phyloP scores from a whole-genome alignment of 2,113 vertebrate genomes.

The Blennius ocellaris region DNA sequence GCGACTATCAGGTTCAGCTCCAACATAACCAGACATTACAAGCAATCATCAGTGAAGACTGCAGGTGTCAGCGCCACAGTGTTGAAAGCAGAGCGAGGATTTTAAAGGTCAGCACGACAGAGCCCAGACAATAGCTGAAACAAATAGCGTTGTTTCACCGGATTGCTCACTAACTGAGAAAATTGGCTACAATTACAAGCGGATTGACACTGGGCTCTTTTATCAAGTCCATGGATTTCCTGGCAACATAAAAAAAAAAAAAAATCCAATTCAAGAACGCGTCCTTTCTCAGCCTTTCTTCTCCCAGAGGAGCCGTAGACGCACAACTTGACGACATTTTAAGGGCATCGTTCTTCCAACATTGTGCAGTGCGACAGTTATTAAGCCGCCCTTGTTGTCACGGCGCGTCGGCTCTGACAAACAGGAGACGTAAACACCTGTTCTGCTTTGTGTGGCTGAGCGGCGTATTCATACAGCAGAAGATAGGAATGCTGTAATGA shows the following conservation, averaged over 20 bases:
- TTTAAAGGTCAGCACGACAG: conserved; percentile 63
- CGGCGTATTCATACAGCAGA: conserved; percentile 8
- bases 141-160: conserved; percentile 43
- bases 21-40: conserved; percentile 20
- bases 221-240: conserved; percentile 45
- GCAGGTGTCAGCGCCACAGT: conserved; percentile 33
- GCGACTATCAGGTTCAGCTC: conserved; percentile 15
- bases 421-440: conserved; percentile 18
- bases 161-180: conserved; percentile 49
- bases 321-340: conserved; percentile 21
- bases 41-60: conserved; percentile 35
- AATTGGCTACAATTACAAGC: conserved; percentile 61
- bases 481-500: conserved; percentile 8
- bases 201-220: conserved; percentile 30
- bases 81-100: conserved; percentile 37
- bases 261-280: conserved; percentile 18
- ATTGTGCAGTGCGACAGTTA: background rate
- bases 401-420: background rate
- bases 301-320: background rate
- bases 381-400: background rate
- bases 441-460: conserved; percentile 6
- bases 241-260: conserved; percentile 22
- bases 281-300: background rate
- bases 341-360: conserved; percentile 9
- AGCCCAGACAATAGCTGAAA: conserved; percentile 42